Evolutionary conservation across 1,140 invertebrate genomes (phyloP).

Genomic region (Magallana angulata): DNA sequence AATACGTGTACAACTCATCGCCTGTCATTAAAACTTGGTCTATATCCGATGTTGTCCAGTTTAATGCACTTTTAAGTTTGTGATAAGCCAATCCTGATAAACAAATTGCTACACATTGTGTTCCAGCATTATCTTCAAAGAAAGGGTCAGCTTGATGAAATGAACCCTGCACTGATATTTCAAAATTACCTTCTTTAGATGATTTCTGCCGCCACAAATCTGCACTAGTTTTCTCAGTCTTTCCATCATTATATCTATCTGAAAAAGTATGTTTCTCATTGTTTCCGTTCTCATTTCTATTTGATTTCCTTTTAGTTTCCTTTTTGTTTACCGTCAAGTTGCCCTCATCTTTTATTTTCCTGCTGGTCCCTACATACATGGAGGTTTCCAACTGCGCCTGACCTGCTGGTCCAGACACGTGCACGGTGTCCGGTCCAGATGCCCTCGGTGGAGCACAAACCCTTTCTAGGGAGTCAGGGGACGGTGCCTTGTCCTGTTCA

Average conservation of each 20-base stretch:
- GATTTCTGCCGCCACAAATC: background rate
- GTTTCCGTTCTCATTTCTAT: background rate
- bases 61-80: background rate
- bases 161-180: constrained; percentile 22
- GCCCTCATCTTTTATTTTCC: background rate
- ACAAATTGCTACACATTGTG: constrained; percentile 43
- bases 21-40: constrained; percentile 31
- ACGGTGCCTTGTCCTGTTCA: constrained; percentile 1
- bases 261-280: background rate
- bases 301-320: background rate
- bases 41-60: background rate
- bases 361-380: background rate
- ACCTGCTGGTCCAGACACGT: constrained; percentile 19
- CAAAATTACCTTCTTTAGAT: background rate
- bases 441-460: constrained; percentile 40
- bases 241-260: background rate
- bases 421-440: constrained; percentile 9
- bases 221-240: background rate
- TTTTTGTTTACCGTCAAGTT: background rate
- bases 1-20: constrained; percentile 30
- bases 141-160: constrained; percentile 32
- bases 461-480: constrained; percentile 36
- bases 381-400: constrained; percentile 28
- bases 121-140: constrained; percentile 33
- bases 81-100: constrained; percentile 3